A percentile compares a stretch with the other conserved stretches of the same genome.
Evolutionary conservation across 2,888 invertebrate species (phyloP).

Genomic region (Noctua comes): DNA sequence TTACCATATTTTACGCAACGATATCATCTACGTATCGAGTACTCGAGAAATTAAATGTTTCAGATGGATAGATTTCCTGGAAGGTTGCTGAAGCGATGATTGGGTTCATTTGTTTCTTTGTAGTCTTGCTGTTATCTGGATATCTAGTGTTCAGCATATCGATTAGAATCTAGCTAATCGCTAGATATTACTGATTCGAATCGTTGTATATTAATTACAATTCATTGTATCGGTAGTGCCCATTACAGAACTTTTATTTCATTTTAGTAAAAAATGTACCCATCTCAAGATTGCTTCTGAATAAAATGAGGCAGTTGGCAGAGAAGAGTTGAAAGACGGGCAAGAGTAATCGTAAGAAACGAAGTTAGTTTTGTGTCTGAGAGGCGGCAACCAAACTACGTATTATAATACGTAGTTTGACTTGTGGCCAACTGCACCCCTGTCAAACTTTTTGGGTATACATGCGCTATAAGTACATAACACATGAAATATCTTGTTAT

Average conservation of each 20-base stretch:
- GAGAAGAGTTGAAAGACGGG: not conserved
- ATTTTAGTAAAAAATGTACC: not conserved
- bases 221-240: not conserved
- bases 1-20: constrained; percentile 60
- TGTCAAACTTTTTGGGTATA: not conserved
- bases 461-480: not conserved
- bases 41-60: constrained; percentile 16
- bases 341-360: not conserved
- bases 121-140: not conserved
- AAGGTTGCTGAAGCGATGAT: not conserved
- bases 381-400: not conserved
- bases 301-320: not conserved
- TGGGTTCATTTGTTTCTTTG: constrained; percentile 9
- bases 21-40: constrained; percentile 52
- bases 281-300: not conserved
- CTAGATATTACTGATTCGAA: constrained; percentile 1
- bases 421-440: too few relatives aligned
- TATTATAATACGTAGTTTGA: too few relatives aligned
- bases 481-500: not conserved
- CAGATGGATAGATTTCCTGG: constrained; percentile 17
- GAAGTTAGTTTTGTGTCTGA: not conserved
- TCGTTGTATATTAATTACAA: not conserved
- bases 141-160: constrained; percentile 7
- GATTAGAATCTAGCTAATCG: not conserved
- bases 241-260: not conserved